Percentiles rank a stretch among this genome's conserved stretches.
Conservation (phyloP, 2,888 invertebrate species). For the Amphipoea lucens region DNA sequence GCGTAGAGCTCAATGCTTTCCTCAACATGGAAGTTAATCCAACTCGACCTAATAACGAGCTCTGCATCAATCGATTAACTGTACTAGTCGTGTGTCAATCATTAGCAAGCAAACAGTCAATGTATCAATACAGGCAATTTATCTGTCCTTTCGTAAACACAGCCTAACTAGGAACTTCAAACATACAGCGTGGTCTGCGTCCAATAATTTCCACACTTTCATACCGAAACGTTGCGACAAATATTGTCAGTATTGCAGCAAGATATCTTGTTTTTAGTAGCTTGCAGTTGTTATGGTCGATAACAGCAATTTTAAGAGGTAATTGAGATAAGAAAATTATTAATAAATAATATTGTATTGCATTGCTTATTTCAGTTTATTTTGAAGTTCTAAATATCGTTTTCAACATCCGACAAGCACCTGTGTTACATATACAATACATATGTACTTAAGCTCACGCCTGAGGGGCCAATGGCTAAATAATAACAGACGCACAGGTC, state of each 20-base stretch:
- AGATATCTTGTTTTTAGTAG: constrained; percentile 53
- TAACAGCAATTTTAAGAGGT: constrained; percentile 37
- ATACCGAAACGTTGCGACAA: constrained; percentile 54
- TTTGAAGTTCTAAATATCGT: background rate
- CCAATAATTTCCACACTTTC: constrained; percentile 55
- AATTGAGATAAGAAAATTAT: constrained; percentile 54
- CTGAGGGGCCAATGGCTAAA: background rate
- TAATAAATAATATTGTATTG: constrained; percentile 38
- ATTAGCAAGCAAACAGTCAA: constrained; percentile 34
- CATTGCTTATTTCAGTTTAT: background rate
- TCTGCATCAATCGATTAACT: constrained; percentile 19
- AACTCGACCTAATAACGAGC: constrained; percentile 6
- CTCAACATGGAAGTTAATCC: constrained; percentile 5
- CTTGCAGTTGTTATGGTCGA: constrained; percentile 9
- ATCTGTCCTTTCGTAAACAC: constrained; percentile 46
- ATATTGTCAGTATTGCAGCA: constrained; percentile 53
- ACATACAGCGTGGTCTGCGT: constrained; percentile 35
- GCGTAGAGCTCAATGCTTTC: background rate
- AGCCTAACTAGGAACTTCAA: constrained; percentile 43
- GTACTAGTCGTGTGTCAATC: constrained; percentile 53
- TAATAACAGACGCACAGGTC: too few species aligned
- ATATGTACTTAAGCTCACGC: too few species aligned
- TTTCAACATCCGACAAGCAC: background rate
- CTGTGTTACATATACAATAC: background rate
- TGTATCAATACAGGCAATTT: constrained; percentile 46